Conservation (phyloP, 2,888 invertebrate species). For the Andrena dorsata region DNA sequence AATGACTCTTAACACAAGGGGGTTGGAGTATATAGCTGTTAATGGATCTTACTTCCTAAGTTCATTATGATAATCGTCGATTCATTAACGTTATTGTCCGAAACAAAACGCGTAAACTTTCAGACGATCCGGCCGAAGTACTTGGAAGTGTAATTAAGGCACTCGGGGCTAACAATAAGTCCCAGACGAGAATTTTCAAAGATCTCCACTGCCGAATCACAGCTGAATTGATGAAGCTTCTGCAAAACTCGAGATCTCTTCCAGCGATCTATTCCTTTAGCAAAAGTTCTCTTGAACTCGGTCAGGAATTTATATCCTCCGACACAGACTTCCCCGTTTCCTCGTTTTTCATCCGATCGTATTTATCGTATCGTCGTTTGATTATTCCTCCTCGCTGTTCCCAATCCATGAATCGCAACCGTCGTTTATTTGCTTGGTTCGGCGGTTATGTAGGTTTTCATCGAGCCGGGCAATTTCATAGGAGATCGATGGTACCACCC, state of each 20-base stretch:
- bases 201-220: constrained; percentile 17
- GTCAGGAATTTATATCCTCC: constrained; percentile 17
- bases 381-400: not conserved
- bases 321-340: not conserved
- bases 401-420: not conserved
- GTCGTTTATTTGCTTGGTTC: not conserved
- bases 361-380: constrained; percentile 4
- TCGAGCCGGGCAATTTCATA: constrained; percentile 1
- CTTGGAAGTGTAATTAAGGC: constrained; percentile 41
- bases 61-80: constrained; percentile 1
- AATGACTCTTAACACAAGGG: too few relatives aligned
- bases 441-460: not conserved
- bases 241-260: constrained; percentile 19
- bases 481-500: not conserved
- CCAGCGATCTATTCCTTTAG: not conserved
- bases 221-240: constrained; percentile 48
- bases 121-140: not conserved
- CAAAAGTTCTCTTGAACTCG: constrained; percentile 1
- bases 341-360: not conserved
- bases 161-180: not conserved
- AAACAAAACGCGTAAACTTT: constrained; percentile 5
- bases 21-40: too few relatives aligned
- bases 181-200: constrained; percentile 13
- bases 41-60: not conserved
- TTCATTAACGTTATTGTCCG: constrained; percentile 16